These are phyloP conservation scores for Gambusia holbrooki DNA, from an alignment of 2,113 vertebrate species.

Conservation along the genomic window DNA sequence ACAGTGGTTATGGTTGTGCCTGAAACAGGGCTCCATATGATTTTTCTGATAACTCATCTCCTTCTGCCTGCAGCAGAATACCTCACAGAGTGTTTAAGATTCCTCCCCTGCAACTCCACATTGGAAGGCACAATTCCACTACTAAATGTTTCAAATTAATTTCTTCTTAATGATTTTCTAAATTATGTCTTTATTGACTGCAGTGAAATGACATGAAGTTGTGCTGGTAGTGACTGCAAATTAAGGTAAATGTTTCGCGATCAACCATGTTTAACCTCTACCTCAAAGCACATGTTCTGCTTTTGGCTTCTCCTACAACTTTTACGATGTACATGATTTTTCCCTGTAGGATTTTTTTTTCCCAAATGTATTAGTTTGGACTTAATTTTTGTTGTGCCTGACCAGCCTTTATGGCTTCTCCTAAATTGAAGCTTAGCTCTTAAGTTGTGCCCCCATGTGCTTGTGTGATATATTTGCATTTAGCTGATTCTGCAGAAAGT, in stretches of 20 bases:
- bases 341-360: neutral
- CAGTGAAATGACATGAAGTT: constrained; percentile 53
- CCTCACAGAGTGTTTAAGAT: constrained; percentile 12
- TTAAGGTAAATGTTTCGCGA: constrained; percentile 69
- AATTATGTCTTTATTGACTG: constrained; percentile 42
- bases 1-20: constrained; percentile 34
- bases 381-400: neutral
- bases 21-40: constrained; percentile 25
- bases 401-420: neutral
- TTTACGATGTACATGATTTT: constrained; percentile 2
- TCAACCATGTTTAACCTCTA: constrained; percentile 21
- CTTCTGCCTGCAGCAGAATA: neutral
- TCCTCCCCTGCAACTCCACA: constrained; percentile 33
- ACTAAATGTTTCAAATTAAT: constrained; percentile 13
- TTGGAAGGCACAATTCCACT: neutral
- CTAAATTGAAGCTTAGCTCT: constrained; percentile 10
- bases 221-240: constrained; percentile 16
- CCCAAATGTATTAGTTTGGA: neutral
- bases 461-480: constrained; percentile 30
- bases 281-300: constrained; percentile 20
- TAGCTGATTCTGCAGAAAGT: constrained; percentile 48
- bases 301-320: neutral
- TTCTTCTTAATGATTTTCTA: constrained; percentile 54
- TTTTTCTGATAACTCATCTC: constrained; percentile 31
- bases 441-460: constrained; percentile 7